Percentiles rank a stretch among this genome's conserved stretches.
phyloP scores from a whole-genome alignment of 2,888 invertebrate genomes.

The Drosophila birchii region DNA sequence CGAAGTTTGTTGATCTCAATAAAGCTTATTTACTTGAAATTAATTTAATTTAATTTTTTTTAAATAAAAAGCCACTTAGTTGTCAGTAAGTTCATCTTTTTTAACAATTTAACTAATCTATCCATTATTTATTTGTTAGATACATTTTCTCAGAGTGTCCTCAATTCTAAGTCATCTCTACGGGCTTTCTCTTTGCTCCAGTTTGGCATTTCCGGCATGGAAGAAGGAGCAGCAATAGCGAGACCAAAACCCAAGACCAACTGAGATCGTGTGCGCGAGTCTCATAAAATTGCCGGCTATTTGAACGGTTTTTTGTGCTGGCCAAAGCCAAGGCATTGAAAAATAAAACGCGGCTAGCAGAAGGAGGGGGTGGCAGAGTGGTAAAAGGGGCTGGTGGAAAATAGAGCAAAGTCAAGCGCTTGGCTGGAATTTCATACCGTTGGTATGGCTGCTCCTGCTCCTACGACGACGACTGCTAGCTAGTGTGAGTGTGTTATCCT shows the following conservation, averaged over 20 bases:
- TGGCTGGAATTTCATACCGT: slow-evolving; percentile 78
- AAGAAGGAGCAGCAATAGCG: slow-evolving; percentile 16
- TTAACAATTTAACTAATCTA: background rate
- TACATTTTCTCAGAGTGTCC: background rate
- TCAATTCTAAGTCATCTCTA: background rate
- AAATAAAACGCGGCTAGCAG: slow-evolving; percentile 72
- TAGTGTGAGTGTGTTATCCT: slow-evolving; percentile 65
- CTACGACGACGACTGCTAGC: background rate
- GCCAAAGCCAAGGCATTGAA: slow-evolving; percentile 69
- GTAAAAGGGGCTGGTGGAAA: slow-evolving; percentile 52
- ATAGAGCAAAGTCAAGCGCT: slow-evolving; percentile 72
- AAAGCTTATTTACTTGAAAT: too few relatives aligned
- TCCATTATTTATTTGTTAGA: too few relatives aligned
- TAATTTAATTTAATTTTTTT: too few relatives aligned
- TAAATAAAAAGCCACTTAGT: too few relatives aligned
- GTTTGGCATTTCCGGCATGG: slow-evolving; percentile 56
- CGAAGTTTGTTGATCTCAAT: too few relatives aligned
- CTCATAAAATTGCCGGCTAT: slow-evolving; percentile 81
- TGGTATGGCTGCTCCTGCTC: slow-evolving; percentile 55
- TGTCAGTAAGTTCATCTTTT: too few relatives aligned
- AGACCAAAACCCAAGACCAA: slow-evolving; percentile 26
- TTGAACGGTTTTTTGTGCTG: slow-evolving; percentile 74
- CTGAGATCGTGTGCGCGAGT: slow-evolving; percentile 57
- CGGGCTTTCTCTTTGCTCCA: slow-evolving; percentile 16
- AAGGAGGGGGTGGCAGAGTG: slow-evolving; percentile 20